A percentile compares a stretch with the other conserved stretches of the same genome.
Evolutionary conservation across 30 jellyfish, hydroid and myxozoan genomes (phyloP).

Genomic region (Mastigias papua): DNA sequence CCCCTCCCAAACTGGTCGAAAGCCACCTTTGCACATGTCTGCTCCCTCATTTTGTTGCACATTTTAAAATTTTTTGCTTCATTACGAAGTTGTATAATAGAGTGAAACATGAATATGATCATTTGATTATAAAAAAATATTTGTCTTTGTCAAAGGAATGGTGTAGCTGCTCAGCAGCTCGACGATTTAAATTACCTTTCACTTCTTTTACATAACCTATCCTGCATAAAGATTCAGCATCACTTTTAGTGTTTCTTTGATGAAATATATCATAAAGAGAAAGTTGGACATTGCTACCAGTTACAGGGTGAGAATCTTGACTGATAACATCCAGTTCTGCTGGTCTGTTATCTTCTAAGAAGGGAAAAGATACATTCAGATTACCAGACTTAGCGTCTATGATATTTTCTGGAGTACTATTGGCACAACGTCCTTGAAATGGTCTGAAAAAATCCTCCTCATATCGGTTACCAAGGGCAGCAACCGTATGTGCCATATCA

Average conservation of each 20-base stretch:
- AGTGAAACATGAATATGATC: background rate
- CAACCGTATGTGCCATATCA: constrained; percentile 72
- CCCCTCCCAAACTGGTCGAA: background rate
- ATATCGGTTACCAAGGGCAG: constrained; percentile 32
- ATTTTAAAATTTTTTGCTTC: background rate
- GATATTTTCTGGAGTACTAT: constrained; percentile 20
- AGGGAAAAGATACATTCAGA: constrained; percentile 31
- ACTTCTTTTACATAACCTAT: constrained; percentile 21
- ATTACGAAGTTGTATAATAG: background rate
- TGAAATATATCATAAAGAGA: constrained; percentile 46
- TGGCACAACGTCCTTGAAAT: constrained; percentile 44
- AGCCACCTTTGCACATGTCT: background rate
- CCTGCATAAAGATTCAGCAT: constrained; percentile 40
- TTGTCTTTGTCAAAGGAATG: background rate
- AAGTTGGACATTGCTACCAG: constrained; percentile 19
- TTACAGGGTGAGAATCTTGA: constrained; percentile 38
- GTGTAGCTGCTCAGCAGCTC: constrained; percentile 52
- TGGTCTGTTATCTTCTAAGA: constrained; percentile 19
- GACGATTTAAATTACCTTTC: constrained; percentile 22
- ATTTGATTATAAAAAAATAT: constrained; percentile 3
- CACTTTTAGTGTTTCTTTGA: constrained; percentile 42
- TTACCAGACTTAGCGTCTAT: constrained; percentile 8
- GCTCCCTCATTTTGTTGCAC: background rate
- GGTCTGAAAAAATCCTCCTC: constrained; percentile 34
- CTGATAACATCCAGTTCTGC: no score